These are phyloP conservation scores for Druon quercuslanigerum DNA, from an alignment of 1,140 invertebrate genomes.

Conservation along the genomic window DNA sequence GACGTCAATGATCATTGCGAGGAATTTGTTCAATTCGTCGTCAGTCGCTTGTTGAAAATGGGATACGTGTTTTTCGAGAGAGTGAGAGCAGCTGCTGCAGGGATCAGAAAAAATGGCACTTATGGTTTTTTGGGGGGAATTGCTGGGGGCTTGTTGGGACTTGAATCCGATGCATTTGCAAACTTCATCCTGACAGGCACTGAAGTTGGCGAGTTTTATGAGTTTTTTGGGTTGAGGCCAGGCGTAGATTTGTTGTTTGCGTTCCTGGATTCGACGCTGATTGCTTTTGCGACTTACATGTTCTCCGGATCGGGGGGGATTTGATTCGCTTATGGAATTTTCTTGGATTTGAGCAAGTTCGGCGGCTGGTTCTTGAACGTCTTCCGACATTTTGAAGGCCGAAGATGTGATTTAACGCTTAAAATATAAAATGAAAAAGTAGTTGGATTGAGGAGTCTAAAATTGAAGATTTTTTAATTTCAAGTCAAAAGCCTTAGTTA, in stretches of 20 bases:
- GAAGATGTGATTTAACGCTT: not conserved
- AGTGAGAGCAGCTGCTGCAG: slow-evolving; percentile 88
- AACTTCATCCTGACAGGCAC: slow-evolving; percentile 88
- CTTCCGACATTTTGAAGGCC: not conserved
- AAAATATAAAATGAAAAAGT: not conserved
- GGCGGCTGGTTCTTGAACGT: not conserved
- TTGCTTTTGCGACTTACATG: slow-evolving; percentile 85
- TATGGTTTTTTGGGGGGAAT: slow-evolving; percentile 77
- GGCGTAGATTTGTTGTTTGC: slow-evolving; percentile 87
- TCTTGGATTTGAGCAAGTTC: not conserved
- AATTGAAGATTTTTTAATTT: no score
- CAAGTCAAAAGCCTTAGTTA: no score
- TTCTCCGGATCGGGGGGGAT: slow-evolving; percentile 68
- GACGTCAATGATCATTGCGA: slow-evolving; percentile 93
- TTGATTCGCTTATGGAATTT: slow-evolving; percentile 40
- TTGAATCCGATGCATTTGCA: slow-evolving; percentile 95
- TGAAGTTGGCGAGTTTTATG: slow-evolving; percentile 92
- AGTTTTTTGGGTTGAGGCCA: slow-evolving; percentile 90
- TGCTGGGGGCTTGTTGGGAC: slow-evolving; percentile 81
- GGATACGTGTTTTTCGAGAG: slow-evolving; percentile 85
- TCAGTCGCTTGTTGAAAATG: slow-evolving; percentile 85
- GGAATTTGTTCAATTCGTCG: slow-evolving; percentile 88
- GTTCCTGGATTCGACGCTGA: slow-evolving; percentile 89
- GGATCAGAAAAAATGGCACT: slow-evolving; percentile 78
- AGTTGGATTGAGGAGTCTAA: no score